Base-by-base conservation (phyloP, 2,888 invertebrate genomes). In the Prenolepis imparis region DNA sequence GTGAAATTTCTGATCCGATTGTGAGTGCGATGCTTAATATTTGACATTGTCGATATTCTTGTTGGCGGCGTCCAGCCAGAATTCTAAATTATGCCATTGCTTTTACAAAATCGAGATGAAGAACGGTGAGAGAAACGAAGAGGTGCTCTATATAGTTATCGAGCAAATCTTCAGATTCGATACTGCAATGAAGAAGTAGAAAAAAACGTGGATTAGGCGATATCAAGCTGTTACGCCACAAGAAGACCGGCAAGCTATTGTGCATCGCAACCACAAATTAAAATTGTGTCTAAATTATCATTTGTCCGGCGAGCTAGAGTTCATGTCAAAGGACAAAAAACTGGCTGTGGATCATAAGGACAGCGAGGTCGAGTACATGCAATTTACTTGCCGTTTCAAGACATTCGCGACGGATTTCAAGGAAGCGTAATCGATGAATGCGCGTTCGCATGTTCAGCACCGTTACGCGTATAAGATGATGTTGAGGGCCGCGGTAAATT, bases 271-370 rank as follows among this genome's bases (percentile, higher is more conserved):
- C 96, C 99, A 12, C 98, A 98, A 95, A 96, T 95, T 97, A 11
- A 99, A 98, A 94, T 96, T 99, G 44, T 98, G 98, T 89, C 95
- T 98, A 66, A 99, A 99, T 95, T 98, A 98, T 93, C 95, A 95
- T 12, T 95, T 98, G 0, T 96, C 96, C 0, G 89, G 95, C 1
- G 97, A 97, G 32, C 95, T 98, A 41, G 96, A 96, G 67, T 97
- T 98, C 86, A 96, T 96, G 63, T 93, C 95, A 0, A 97, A 98
- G 93, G 98, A 98, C 98, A 98, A 1, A 97, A 97, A 92, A 97
- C 98, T 98, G 98, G 97, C 92, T 97, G 72, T 99, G 99, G 96
- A 96, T 96, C 64, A 98, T 93, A 97, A 98, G 78, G 98, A 98
- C 90, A 98, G 97, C 8, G 97, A 97, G 94, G 95, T 97, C n/a